phyloP scores from a whole-genome alignment of 2,888 invertebrate species.

The Dynastes grantii region DNA sequence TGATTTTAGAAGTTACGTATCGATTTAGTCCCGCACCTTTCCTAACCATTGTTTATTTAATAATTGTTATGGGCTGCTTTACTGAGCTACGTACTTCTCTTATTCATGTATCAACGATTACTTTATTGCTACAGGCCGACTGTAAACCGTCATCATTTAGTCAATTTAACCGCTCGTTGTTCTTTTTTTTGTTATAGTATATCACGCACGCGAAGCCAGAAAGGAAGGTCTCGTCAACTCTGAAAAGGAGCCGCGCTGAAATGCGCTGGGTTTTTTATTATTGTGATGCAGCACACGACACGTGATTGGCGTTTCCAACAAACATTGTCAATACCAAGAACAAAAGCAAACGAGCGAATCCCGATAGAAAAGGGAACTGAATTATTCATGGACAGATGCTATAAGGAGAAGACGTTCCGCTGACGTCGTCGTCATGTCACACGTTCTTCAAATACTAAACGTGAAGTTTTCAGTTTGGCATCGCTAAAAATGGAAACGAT shows the following conservation, averaged over 20 bases:
- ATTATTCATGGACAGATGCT: constrained; percentile 51
- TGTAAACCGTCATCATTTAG: constrained; percentile 21
- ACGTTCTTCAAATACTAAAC: constrained; percentile 44
- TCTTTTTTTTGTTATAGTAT: constrained; percentile 31
- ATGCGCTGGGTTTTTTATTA: constrained; percentile 39
- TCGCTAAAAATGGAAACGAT: constrained; percentile 25
- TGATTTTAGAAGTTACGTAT: too few species aligned
- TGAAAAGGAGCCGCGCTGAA: constrained; percentile 41
- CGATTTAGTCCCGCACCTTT: too few species aligned
- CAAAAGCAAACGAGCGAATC: constrained; percentile 53
- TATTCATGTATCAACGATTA: constrained; percentile 27
- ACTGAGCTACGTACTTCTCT: not conserved
- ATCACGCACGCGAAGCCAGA: constrained; percentile 37
- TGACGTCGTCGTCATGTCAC: constrained; percentile 45
- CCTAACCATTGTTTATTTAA: not conserved
- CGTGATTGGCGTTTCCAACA: constrained; percentile 53
- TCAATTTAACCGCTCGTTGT: constrained; percentile 41
- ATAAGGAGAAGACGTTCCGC: constrained; percentile 39
- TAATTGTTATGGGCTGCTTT: not conserved
- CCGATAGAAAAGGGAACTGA: constrained; percentile 50
- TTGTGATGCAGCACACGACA: constrained; percentile 50
- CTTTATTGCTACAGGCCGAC: constrained; percentile 21
- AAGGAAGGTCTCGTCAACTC: constrained; percentile 9
- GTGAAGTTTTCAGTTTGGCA: constrained; percentile 41
- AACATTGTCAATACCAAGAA: constrained; percentile 53